Evolutionary conservation across 2,888 invertebrate genomes (phyloP), one percentile per base, ranked within the genome.

Genomic region (Himalopsyche anomala): DNA sequence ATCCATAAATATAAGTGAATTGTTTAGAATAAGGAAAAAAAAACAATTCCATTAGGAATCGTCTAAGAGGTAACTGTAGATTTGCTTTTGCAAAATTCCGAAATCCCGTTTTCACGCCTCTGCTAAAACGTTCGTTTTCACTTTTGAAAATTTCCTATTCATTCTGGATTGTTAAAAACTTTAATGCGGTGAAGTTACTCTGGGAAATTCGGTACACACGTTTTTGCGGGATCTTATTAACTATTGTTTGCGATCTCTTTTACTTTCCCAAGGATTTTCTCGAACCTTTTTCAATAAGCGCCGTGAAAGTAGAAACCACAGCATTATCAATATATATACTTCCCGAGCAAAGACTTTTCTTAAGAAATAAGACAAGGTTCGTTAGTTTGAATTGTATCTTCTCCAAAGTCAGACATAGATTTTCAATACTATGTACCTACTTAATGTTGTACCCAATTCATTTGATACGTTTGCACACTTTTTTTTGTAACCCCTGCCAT

Each of bases 241-340:
- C 62, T 62, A 19, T 62, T 62, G 62, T 62, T 62, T 62, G 62
- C 28, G 19, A 62, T 62, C 19, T 62, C 19, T 62, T 62, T 28
- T 6, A 4, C 8, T 19, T 62, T 19, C 19, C 28, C 62, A 19
- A 62, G 62, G 28, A 62, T 19, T 62, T 62, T 19, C 8, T 0
- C 19, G 62, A 62, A 28, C 62, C 28, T 62, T 19, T 62, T 62
- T 62, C 62, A 62, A 62, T 62, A 62, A 19, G 51, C 12, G 51
- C 8, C 51, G 51, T 15, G 12, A 5, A 51, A 4, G 51, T 51
- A 51, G 51, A 4, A 51, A 51, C 51, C 15, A 51, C 15, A 15
- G 15, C 8, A 51, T 51, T 51, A 12, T 51, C 15, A 51, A 51
- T 51, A 4, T 51, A 51, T 45, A 40, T 11, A 45, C 45, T 45